Conservation (phyloP, 2,888 invertebrate species). For the Diachrysia chrysitis region DNA sequence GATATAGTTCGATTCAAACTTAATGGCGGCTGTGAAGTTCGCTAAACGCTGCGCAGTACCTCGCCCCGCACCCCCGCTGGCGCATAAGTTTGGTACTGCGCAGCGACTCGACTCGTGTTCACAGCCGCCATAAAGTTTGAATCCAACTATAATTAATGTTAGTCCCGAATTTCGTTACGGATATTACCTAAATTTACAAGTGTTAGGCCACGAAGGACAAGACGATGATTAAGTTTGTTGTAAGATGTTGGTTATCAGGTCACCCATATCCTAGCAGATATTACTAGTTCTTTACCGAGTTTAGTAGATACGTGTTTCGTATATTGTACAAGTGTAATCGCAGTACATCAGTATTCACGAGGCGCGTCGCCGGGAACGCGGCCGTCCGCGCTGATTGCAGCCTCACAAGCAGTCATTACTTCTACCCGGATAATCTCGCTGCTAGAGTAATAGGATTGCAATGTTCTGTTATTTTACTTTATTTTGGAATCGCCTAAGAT, state of each 20-base stretch:
- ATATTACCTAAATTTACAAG: too few species aligned
- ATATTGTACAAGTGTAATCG: slow-evolving; percentile 10
- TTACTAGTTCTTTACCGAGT: background rate
- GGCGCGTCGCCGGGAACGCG: slow-evolving; percentile 20
- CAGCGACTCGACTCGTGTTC: too few species aligned
- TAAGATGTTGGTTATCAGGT: background rate
- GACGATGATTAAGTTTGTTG: background rate
- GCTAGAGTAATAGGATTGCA: background rate
- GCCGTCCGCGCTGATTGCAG: slow-evolving; percentile 27
- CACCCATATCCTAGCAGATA: background rate
- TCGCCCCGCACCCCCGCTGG: too few species aligned
- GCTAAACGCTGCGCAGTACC: too few species aligned
- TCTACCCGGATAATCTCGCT: background rate
- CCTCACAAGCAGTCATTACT: slow-evolving; percentile 32
- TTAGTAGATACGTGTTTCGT: background rate
- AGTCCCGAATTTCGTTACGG: too few species aligned
- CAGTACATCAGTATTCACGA: slow-evolving; percentile 47
- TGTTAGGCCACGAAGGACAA: too few species aligned
- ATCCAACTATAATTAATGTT: too few species aligned
- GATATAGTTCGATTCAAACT: too few species aligned
- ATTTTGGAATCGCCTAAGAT: background rate
- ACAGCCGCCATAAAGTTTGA: too few species aligned
- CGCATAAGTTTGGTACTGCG: too few species aligned
- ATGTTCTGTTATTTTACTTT: background rate
- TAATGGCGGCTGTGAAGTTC: too few species aligned